Percentiles rank a stretch among this genome's conserved stretches.
Evolutionary conservation across 2,113 vertebrate genomes (phyloP).

Genomic region (Pelmatolapia mariae): DNA sequence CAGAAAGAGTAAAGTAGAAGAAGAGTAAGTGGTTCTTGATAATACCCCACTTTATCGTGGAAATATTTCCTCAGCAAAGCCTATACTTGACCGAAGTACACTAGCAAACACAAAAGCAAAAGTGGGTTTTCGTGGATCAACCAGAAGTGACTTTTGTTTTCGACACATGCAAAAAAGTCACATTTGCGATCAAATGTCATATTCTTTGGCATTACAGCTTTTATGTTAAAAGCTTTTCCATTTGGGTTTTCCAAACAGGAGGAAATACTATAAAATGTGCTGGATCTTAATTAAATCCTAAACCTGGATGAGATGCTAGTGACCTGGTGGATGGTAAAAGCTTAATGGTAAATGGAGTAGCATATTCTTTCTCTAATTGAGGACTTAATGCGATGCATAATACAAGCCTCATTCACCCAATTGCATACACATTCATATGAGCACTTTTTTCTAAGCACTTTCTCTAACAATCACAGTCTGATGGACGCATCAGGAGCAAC

Average conservation of each 20-base stretch:
- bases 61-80: background rate
- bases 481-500: too few species aligned
- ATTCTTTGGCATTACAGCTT: background rate
- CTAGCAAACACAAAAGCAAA: background rate
- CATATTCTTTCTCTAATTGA: background rate
- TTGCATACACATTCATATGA: background rate
- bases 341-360: background rate
- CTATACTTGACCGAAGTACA: background rate
- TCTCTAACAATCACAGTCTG: background rate
- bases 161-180: background rate
- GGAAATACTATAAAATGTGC: background rate
- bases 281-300: background rate
- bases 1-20: background rate
- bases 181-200: background rate
- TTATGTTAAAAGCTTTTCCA: background rate
- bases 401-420: background rate
- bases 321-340: background rate
- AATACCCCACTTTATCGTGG: background rate
- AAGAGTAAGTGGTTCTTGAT: background rate
- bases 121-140: accelerated
- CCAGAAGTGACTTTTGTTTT: background rate
- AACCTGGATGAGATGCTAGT: background rate
- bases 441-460: background rate
- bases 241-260: background rate
- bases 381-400: background rate